phyloP scores from a whole-genome alignment of 2,888 invertebrate genomes.

The Crossocerus cetratus region DNA sequence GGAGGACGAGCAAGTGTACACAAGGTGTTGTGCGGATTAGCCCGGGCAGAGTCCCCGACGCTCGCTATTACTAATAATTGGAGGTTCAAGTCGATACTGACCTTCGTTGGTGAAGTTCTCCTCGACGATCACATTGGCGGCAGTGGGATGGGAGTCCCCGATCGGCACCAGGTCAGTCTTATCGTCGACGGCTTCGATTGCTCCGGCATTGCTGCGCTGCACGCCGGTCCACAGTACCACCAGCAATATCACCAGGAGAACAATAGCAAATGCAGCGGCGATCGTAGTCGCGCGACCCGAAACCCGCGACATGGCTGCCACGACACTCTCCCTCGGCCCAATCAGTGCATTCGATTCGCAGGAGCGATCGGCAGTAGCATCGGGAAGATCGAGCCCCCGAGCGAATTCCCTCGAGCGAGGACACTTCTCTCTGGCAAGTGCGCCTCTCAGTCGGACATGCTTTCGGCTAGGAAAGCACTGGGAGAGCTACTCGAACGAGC shows the following conservation, averaged over 20 bases:
- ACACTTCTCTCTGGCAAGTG: too few relatives aligned
- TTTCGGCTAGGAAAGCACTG: constrained; percentile 10
- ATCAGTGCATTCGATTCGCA: constrained; percentile 24
- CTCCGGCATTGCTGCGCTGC: constrained; percentile 1
- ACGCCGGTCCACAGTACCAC: constrained; percentile 62
- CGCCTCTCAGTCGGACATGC: constrained; percentile 45
- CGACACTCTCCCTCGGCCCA: constrained; percentile 15
- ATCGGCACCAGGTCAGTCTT: background rate
- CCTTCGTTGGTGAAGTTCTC: constrained; percentile 51
- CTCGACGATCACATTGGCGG: constrained; percentile 4
- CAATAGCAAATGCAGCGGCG: constrained; percentile 58
- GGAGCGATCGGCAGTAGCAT: constrained; percentile 20
- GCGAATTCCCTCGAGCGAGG: too few relatives aligned
- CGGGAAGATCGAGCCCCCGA: constrained; percentile 16
- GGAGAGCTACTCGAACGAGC: constrained; percentile 13
- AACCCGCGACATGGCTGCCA: constrained; percentile 60
- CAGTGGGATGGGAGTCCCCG: constrained; percentile 6
- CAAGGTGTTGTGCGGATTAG: background rate
- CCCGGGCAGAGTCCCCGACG: background rate
- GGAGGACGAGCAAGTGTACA: too few relatives aligned
- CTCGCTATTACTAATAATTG: background rate
- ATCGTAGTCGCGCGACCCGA: constrained; percentile 56
- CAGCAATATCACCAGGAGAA: constrained; percentile 60
- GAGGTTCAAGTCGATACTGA: constrained; percentile 21
- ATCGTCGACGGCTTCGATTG: constrained; percentile 10